Conservation (phyloP, 2,888 invertebrate genomes). For the Deilephila elpenor region DNA sequence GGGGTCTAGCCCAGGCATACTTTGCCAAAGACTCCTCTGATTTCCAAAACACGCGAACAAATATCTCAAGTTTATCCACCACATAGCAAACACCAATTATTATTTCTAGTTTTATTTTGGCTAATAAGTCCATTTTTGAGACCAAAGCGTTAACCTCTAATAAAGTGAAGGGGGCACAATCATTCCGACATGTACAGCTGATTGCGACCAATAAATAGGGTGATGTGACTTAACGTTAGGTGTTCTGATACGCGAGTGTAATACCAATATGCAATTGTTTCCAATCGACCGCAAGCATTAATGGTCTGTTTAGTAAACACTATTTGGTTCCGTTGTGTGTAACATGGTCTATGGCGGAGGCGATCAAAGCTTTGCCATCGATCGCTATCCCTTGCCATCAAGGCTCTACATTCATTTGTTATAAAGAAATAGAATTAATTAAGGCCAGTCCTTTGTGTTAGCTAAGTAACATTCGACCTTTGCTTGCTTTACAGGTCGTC, state of each 20-base stretch:
- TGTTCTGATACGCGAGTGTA: background rate
- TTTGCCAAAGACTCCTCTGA: too few species aligned
- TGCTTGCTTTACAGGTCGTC: conserved; percentile 2
- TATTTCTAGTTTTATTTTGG: too few species aligned
- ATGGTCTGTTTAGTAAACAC: conserved; percentile 19
- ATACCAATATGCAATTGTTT: conserved; percentile 17
- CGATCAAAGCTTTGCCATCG: conserved; percentile 12
- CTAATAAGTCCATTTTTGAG: too few species aligned
- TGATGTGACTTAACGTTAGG: background rate
- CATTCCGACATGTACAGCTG: background rate
- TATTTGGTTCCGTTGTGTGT: conserved; percentile 12
- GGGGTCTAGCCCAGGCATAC: too few species aligned
- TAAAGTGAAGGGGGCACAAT: conserved; percentile 1
- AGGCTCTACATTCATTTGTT: conserved; percentile 2
- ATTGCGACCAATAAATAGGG: background rate
- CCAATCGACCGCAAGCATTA: conserved; percentile 2
- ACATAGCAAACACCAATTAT: too few species aligned
- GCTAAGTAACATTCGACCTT: background rate
- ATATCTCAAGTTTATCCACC: too few species aligned
- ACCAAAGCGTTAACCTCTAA: background rate
- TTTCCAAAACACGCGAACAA: too few species aligned
- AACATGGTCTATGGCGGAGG: background rate
- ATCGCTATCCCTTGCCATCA: conserved; percentile 9
- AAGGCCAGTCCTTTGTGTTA: conserved; percentile 11
- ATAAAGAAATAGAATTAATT: conserved; percentile 5